These are phyloP conservation scores for Cantharis rustica DNA, from an alignment of 2,888 invertebrate species.

Conservation along the genomic window DNA sequence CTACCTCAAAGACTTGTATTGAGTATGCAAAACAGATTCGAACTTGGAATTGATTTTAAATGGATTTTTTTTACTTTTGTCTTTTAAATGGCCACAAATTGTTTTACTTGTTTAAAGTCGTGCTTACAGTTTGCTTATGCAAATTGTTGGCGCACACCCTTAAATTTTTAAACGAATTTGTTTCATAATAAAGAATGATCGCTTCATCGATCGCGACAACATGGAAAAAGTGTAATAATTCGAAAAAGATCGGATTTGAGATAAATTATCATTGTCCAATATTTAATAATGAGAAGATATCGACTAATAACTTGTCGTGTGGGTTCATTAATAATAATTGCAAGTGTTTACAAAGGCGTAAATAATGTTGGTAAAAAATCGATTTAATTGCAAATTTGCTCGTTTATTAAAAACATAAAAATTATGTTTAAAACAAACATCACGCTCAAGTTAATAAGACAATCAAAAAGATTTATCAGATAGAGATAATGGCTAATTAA, in stretches of 20 bases:
- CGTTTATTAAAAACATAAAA: conserved; percentile 6
- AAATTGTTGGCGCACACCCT: neutral
- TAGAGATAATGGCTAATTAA: conserved; percentile 25
- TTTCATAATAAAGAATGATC: neutral
- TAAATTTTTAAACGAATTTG: neutral
- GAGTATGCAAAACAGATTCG: conserved; percentile 25
- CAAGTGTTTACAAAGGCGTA: conserved; percentile 38
- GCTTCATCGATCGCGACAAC: too few relatives aligned
- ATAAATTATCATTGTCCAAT: neutral
- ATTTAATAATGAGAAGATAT: neutral
- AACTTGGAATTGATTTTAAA: conserved; percentile 25
- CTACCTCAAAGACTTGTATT: conserved; percentile 26
- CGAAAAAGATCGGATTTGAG: neutral
- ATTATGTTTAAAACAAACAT: neutral
- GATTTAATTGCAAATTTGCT: neutral
- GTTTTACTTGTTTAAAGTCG: neutral
- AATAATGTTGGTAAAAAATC: conserved; percentile 30
- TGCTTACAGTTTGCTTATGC: neutral
- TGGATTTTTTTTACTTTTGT: neutral
- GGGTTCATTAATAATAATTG: conserved; percentile 17
- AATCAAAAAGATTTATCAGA: conserved; percentile 11
- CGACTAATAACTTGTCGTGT: neutral
- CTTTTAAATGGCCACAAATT: neutral
- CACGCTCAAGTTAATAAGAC: conserved; percentile 12
- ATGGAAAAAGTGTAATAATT: too few relatives aligned